These are phyloP conservation scores for Pachyrhynchus sulphureomaculatus DNA, from an alignment of 1,140 invertebrate genomes.

Conservation along the genomic window DNA sequence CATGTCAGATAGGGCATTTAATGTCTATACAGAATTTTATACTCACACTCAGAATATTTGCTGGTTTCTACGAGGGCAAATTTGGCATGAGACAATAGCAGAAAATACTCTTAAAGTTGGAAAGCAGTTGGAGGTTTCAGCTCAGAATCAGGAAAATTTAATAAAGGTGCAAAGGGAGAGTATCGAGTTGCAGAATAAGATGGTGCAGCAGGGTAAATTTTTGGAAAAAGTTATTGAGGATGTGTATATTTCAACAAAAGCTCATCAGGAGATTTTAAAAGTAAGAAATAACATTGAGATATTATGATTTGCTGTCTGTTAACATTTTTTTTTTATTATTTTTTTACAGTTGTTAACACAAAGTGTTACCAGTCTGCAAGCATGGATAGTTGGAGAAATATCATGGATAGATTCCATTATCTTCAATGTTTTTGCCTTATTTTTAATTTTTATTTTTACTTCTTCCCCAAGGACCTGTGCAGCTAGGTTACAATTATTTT, in stretches of 20 bases:
- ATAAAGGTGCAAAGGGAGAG: constrained; percentile 59
- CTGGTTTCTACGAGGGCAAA: constrained; percentile 64
- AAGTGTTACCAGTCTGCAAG: constrained; percentile 42
- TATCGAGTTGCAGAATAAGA: constrained; percentile 57
- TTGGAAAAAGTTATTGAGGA: constrained; percentile 50
- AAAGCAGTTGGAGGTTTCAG: constrained; percentile 44
- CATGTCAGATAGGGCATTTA: constrained; percentile 62
- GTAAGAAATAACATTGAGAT: no score
- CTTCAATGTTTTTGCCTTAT: constrained; percentile 41
- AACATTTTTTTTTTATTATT: no score
- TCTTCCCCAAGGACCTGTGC: constrained; percentile 35
- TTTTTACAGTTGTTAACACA: constrained; percentile 31
- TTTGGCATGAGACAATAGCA: constrained; percentile 66
- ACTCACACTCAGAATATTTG: constrained; percentile 71
- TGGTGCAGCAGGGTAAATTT: constrained; percentile 55
- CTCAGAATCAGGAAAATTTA: constrained; percentile 50
- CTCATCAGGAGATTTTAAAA: constrained; percentile 44
- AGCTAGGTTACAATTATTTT: constrained; percentile 41
- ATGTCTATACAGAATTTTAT: constrained; percentile 67
- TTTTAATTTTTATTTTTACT: constrained; percentile 43
- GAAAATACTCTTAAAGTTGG: constrained; percentile 47
- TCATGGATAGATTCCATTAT: constrained; percentile 49
- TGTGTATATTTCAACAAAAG: constrained; percentile 38
- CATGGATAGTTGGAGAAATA: constrained; percentile 49
- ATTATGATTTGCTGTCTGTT: no score